These are phyloP conservation scores for Camptogramma bilineatum DNA, from an alignment of 2,888 invertebrate genomes.

Conservation along the genomic window DNA sequence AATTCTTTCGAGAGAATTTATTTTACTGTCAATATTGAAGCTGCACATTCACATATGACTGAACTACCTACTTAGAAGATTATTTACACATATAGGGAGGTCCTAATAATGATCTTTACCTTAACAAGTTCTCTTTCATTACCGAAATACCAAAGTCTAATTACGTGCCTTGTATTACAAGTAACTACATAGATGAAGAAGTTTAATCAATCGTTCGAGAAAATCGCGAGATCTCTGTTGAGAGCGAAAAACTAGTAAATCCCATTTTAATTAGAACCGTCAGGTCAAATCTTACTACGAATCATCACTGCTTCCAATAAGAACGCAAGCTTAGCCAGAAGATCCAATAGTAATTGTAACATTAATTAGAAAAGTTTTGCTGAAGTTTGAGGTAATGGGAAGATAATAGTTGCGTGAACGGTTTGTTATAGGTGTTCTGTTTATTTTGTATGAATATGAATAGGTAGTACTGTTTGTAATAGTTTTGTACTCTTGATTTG, in stretches of 20 bases:
- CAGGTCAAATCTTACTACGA: background rate
- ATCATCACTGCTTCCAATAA: background rate
- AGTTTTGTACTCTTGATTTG: too few relatives aligned
- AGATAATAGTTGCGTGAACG: background rate
- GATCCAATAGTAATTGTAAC: background rate
- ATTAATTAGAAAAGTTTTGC: background rate
- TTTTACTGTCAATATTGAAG: slow-evolving; percentile 28
- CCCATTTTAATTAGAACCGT: background rate
- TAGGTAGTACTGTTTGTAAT: too few relatives aligned
- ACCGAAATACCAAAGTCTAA: too few relatives aligned
- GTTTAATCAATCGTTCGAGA: background rate
- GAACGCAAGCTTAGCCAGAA: background rate
- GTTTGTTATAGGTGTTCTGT: background rate
- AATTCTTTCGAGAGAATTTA: slow-evolving; percentile 23
- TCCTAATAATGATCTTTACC: too few relatives aligned
- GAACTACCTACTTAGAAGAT: background rate
- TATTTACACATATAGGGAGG: too few relatives aligned
- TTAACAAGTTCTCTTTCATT: too few relatives aligned
- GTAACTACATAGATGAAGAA: background rate
- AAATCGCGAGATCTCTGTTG: background rate
- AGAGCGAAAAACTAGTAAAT: background rate
- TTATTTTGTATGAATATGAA: background rate
- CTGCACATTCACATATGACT: background rate
- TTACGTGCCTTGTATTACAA: too few relatives aligned
- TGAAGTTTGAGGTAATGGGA: background rate